A percentile compares a stretch with the other conserved stretches of the same genome.
These are phyloP conservation scores for Malurus elegans DNA, from an alignment of 2,113 vertebrate genomes.

Conservation along the genomic window DNA sequence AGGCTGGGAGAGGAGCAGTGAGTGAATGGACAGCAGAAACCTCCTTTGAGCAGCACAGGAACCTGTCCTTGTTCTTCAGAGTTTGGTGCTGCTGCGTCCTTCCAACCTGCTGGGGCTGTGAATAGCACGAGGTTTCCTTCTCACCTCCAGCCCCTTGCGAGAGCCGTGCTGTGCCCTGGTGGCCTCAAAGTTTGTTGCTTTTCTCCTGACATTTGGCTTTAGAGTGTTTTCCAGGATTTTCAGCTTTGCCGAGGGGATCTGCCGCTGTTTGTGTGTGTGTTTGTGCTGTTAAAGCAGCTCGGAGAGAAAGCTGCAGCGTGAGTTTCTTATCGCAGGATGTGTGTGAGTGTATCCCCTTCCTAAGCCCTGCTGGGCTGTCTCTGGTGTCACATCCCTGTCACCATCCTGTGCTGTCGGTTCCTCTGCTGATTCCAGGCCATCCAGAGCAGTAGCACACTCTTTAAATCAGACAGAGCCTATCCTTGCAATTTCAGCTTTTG, in stretches of 20 bases:
- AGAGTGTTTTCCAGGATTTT: background rate
- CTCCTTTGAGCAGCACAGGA: background rate
- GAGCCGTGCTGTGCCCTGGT: rapidly evolving
- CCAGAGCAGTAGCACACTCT: rapidly evolving
- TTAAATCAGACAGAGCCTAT: background rate
- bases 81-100: rapidly evolving
- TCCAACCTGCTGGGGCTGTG: background rate
- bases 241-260: background rate
- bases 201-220: background rate
- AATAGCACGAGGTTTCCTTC: background rate
- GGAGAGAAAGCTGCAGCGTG: background rate
- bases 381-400: rapidly evolving
- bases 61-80: background rate
- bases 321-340: background rate
- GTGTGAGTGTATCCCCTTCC: background rate
- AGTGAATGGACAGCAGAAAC: background rate
- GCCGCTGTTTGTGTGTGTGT: background rate
- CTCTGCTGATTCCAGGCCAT: background rate
- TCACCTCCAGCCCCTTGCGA: background rate
- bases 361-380: background rate
- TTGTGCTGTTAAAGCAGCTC: background rate
- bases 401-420: background rate
- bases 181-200: background rate
- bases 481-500: background rate
- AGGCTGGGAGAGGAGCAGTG: background rate